Evolutionary conservation across 2,888 invertebrate species (phyloP).

Genomic region (Notodonta ziczac): DNA sequence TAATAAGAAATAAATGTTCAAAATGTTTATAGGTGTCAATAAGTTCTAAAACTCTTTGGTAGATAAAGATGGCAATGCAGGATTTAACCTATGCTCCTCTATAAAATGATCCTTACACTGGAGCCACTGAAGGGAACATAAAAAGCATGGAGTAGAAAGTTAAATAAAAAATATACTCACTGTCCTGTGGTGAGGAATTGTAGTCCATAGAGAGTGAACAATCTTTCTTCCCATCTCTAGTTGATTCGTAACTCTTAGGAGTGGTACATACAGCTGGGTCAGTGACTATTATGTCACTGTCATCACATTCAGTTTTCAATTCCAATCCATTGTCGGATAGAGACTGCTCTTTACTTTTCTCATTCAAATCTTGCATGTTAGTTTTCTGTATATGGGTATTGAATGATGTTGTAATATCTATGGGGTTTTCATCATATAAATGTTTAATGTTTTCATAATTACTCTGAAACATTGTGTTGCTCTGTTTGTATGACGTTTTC

Average conservation of each 20-base stretch:
- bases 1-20: no score
- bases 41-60: no score
- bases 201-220: slow-evolving; percentile 64
- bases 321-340: slow-evolving; percentile 58
- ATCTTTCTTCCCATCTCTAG: slow-evolving; percentile 67
- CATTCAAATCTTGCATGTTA: slow-evolving; percentile 53
- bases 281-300: slow-evolving; percentile 74
- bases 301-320: slow-evolving; percentile 78
- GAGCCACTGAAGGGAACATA: no score
- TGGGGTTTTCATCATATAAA: slow-evolving; percentile 67
- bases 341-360: slow-evolving; percentile 58
- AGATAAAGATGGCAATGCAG: no score
- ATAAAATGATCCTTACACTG: no score
- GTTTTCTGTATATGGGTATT: slow-evolving; percentile 57
- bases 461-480: slow-evolving; percentile 54
- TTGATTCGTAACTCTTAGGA: slow-evolving; percentile 65
- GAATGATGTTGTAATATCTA: slow-evolving; percentile 63
- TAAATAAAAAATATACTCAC: slow-evolving; percentile 58
- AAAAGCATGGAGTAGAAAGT: no score
- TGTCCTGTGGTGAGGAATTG: slow-evolving; percentile 73
- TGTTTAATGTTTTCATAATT: slow-evolving; percentile 67
- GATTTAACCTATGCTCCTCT: no score
- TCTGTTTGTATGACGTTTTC: slow-evolving; percentile 58
- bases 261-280: slow-evolving; percentile 75
- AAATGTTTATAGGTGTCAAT: no score